Conservation (phyloP, 2,797 vertebrate species). For the Nothura maculosa region DNA sequence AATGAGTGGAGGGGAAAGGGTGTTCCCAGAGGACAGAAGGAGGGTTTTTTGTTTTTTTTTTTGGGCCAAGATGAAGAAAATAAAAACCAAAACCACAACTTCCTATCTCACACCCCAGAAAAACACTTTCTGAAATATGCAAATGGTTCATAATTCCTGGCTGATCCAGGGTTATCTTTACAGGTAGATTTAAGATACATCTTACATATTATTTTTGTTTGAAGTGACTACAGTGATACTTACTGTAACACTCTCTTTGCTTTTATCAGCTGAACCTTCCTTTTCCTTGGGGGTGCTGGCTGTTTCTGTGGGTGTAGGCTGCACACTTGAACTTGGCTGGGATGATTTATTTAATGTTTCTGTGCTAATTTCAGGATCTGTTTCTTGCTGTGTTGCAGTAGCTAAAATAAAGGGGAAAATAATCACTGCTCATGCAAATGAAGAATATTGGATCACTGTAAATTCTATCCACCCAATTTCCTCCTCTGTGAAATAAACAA, state of each 20-base stretch:
- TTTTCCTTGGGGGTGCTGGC: constrained; percentile 88
- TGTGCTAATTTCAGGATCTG: constrained; percentile 87
- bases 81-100: background rate
- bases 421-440: background rate
- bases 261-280: constrained; percentile 89
- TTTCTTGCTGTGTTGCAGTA: constrained; percentile 94
- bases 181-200: background rate
- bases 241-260: constrained; percentile 90
- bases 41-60: background rate
- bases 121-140: constrained; percentile 24
- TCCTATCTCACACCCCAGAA: background rate
- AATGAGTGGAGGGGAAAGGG: constrained; percentile 36
- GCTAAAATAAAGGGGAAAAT: constrained; percentile 78
- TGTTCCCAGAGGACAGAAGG: constrained; percentile 23
- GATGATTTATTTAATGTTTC: constrained; percentile 88
- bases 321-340: constrained; percentile 85
- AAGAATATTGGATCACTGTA: background rate
- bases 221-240: constrained; percentile 74
- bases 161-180: background rate
- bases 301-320: constrained; percentile 82
- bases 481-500: background rate
- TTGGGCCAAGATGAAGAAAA: background rate
- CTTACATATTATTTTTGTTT: background rate
- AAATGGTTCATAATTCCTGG: background rate
- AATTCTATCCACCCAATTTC: background rate